Evolutionary conservation across 2,888 invertebrate genomes (phyloP), one percentile per base, ranked within the genome.

Genomic region (Tetragonula carbonaria): DNA sequence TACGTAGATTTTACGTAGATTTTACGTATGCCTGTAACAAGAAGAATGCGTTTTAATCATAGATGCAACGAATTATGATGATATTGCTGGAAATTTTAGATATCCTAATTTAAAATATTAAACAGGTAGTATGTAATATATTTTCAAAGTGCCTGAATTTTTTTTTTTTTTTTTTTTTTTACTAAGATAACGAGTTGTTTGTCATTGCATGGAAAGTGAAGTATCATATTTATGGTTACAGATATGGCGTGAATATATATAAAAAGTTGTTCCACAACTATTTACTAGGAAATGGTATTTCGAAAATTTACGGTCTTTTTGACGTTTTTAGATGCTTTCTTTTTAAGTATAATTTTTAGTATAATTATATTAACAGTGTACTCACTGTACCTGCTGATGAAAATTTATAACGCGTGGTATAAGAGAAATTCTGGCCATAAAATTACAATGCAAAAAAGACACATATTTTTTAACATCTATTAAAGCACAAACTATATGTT

Each of bases 21-120:
- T 86, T 86, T 84, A 83, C 38, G 45, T 78, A 77, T 21, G 28
- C 50, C n/a, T 71, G 53, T 78, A 21, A 38, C 62, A 67, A 51
- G 78, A 77, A 70, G 76, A 57, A 80, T 74, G 62, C 80, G 87
- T 87, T 89, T 86, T 87, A 80, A 80, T 80, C 63, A 53, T 74
- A 67, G 53, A 86, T 81, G 78, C 86, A 88, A 86, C 82, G 86
- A 88, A 86, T 72, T 80, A 55, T 53, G 50, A 68, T 75, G 78
- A 50, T 62, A 82, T 85, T 76, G 80, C 75, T 84, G 67, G 73
- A 78, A 71, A 71, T 84, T 87, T 86, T 78, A 85, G 71, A 77
- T 85, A 78, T 85, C n/a, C 55, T 88, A 89, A 80, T 87, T 84
- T 85, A 84, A 85, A 86, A 72, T 81, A 85, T 79, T 83, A 70